Percentiles rank a stretch among this genome's conserved stretches.
Conservation (phyloP, 2,888 invertebrate genomes). For the Ariolimax columbianus region DNA sequence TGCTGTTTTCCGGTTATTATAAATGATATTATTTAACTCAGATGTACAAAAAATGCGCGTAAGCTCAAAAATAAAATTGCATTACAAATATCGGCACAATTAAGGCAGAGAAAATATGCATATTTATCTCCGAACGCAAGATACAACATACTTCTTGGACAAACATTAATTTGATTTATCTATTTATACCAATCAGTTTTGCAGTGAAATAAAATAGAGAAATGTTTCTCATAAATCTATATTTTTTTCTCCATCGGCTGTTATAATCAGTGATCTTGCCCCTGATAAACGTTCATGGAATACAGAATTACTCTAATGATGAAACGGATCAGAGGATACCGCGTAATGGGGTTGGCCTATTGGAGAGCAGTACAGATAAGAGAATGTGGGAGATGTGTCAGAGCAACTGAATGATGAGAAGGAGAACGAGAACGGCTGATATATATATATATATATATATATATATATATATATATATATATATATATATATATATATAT, state of each 20-base stretch:
- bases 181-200: background rate
- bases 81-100: too few species aligned
- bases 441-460: too few species aligned
- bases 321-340: background rate
- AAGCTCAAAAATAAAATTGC: background rate
- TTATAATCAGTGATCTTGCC: slow-evolving; percentile 1
- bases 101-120: too few species aligned
- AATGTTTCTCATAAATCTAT: background rate
- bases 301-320: slow-evolving; percentile 33
- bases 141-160: background rate
- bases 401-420: background rate
- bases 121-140: background rate
- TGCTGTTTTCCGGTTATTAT: too few species aligned
- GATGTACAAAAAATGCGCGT: background rate
- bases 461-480: too few species aligned
- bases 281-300: slow-evolving; percentile 9
- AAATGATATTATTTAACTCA: too few species aligned
- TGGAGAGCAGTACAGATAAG: background rate
- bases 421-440: background rate
- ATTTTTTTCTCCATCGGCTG: background rate
- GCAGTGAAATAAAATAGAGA: background rate
- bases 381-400: background rate
- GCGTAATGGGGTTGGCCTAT: background rate
- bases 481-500: too few species aligned
- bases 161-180: background rate